phyloP scores from a whole-genome alignment of 2,113 vertebrate genomes.

The Lutjanus erythropterus region DNA sequence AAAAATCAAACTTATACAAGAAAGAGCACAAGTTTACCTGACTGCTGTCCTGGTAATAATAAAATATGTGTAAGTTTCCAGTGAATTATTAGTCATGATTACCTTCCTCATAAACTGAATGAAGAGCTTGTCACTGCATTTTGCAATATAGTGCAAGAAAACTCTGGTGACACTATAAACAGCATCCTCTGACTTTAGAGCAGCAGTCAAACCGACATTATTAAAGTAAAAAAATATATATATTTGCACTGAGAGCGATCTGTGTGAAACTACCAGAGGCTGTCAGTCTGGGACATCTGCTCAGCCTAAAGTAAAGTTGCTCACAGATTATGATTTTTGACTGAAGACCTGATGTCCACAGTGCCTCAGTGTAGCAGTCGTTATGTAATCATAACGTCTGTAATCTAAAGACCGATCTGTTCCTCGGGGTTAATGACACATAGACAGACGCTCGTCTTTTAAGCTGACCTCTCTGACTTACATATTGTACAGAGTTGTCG shows the following conservation, averaged over 20 bases:
- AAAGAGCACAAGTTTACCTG: too few relatives aligned
- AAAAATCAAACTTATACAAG: too few relatives aligned
- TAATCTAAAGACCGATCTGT: constrained; percentile 45
- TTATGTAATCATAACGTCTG: constrained; percentile 57
- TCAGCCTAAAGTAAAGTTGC: constrained; percentile 60
- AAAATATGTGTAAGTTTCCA: neutral
- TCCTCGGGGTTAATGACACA: constrained; percentile 46
- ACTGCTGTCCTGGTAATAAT: too few relatives aligned
- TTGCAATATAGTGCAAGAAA: too few relatives aligned
- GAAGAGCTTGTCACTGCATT: neutral
- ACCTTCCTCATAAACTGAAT: neutral
- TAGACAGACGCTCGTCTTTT: constrained; percentile 32
- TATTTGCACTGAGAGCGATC: too few relatives aligned
- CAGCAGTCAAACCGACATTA: neutral
- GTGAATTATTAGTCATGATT: neutral
- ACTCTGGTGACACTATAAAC: neutral
- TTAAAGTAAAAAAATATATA: neutral
- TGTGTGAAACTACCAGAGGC: constrained; percentile 49
- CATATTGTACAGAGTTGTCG: constrained; percentile 20
- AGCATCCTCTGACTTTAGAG: neutral
- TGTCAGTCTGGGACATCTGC: constrained; percentile 65
- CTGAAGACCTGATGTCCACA: constrained; percentile 35
- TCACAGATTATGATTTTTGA: constrained; percentile 63
- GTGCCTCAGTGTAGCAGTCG: neutral
- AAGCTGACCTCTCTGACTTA: constrained; percentile 37